A percentile compares a stretch with the other conserved stretches of the same genome.
phyloP scores from a whole-genome alignment of 2,888 invertebrate genomes.

The Ormia ochracea region DNA sequence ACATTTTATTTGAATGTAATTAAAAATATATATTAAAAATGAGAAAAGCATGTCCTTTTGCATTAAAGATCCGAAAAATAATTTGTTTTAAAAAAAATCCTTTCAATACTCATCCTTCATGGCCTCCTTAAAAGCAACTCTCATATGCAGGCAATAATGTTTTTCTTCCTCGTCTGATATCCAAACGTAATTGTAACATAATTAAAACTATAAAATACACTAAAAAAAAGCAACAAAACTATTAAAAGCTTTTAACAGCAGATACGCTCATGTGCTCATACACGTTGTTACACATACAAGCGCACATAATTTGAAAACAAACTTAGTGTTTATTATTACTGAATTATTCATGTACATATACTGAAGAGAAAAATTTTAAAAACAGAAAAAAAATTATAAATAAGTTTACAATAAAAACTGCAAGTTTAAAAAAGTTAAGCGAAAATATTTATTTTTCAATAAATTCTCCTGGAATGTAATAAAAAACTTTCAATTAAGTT shows the following conservation, averaged over 20 bases:
- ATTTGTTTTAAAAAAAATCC: too few relatives aligned
- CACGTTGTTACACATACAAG: not conserved
- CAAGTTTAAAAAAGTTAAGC: not conserved
- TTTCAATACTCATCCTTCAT: too few relatives aligned
- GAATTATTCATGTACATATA: not conserved
- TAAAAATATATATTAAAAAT: too few relatives aligned
- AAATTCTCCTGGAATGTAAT: not conserved
- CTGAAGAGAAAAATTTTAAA: not conserved
- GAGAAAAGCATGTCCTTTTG: too few relatives aligned
- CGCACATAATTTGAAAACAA: not conserved
- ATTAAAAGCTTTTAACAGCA: not conserved
- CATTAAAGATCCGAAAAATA: too few relatives aligned
- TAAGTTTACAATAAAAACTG: conserved; percentile 3
- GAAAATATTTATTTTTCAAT: not conserved
- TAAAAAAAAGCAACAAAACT: not conserved
- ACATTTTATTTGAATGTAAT: too few relatives aligned
- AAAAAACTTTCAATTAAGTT: not conserved
- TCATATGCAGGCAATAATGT: too few relatives aligned
- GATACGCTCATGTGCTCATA: not conserved
- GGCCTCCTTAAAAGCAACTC: not conserved
- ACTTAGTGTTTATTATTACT: not conserved
- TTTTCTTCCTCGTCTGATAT: too few relatives aligned
- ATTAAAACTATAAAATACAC: not conserved
- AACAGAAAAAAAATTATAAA: too few relatives aligned
- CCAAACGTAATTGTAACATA: not conserved